A percentile compares a stretch with the other conserved stretches of the same genome.
These are phyloP conservation scores for Serripes groenlandicus DNA, from an alignment of 2,888 invertebrate species.

Conservation along the genomic window DNA sequence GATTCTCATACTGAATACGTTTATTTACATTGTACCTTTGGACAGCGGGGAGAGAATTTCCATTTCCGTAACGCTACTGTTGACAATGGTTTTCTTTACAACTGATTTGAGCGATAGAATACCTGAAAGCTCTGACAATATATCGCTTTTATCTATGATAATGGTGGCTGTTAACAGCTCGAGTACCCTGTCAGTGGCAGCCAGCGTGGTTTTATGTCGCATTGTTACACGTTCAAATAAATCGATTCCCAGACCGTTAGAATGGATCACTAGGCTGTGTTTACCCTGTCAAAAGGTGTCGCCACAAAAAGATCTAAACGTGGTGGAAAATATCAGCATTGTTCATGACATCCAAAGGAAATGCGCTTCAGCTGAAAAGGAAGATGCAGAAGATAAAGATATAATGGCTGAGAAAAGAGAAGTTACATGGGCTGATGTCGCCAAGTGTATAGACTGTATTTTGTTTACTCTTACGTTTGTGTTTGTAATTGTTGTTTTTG, in stretches of 20 bases:
- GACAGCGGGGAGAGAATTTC: conserved; percentile 12
- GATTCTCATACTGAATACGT: conserved; percentile 11
- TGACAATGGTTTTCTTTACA: conserved; percentile 17
- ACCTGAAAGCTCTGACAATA: conserved; percentile 17
- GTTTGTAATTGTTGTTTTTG: not conserved
- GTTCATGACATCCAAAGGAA: not conserved
- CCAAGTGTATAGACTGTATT: conserved; percentile 8
- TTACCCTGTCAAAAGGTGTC: not conserved
- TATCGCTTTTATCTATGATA: conserved; percentile 5
- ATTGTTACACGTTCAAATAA: conserved; percentile 9
- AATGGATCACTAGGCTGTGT: not conserved
- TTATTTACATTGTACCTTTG: conserved; percentile 14
- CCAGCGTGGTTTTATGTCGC: not conserved
- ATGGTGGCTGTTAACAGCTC: conserved; percentile 8
- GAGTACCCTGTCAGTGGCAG: conserved; percentile 13
- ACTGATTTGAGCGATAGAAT: conserved; percentile 7
- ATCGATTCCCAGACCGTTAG: not conserved
- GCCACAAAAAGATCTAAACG: not conserved
- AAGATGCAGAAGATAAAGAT: not conserved
- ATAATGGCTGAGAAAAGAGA: not conserved
- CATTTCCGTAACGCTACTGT: conserved; percentile 9
- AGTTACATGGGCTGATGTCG: conserved; percentile 1
- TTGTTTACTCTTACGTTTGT: conserved; percentile 3
- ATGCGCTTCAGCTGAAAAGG: not conserved
- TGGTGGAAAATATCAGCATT: not conserved